Conservation (phyloP, 2,888 invertebrate genomes). For the Vanessa cardui region DNA sequence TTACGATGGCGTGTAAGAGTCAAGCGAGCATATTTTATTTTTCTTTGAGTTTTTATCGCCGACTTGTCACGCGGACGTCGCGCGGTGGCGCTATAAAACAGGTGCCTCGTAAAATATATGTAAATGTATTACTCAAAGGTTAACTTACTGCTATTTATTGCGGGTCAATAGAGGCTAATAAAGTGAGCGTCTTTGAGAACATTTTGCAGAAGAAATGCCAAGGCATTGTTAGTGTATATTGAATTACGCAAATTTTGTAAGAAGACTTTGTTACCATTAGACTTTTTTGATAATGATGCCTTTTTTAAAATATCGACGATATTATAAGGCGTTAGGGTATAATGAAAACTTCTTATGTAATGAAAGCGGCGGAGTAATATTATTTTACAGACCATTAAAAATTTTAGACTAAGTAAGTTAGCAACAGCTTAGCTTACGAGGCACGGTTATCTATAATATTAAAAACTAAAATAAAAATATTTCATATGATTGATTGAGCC, state of each 20-base stretch:
- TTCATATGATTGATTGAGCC: too few species aligned
- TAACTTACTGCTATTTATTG: slow-evolving; percentile 1
- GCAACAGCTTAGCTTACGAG: too few species aligned
- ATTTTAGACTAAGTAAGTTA: not conserved
- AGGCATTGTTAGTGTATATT: not conserved
- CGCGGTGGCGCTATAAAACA: slow-evolving; percentile 18
- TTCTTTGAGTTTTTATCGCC: slow-evolving; percentile 33
- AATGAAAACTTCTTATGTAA: not conserved
- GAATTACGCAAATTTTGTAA: slow-evolving; percentile 6
- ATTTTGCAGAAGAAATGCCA: slow-evolving; percentile 1
- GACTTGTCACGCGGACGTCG: slow-evolving; percentile 20
- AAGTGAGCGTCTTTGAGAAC: not conserved
- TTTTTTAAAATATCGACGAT: not conserved
- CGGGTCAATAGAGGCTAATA: slow-evolving; percentile 5
- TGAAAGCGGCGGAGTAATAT: slow-evolving; percentile 1
- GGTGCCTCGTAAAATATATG: slow-evolving; percentile 27
- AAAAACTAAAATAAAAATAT: too few species aligned
- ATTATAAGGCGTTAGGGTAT: not conserved
- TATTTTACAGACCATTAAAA: slow-evolving; percentile 11
- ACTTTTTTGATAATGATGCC: slow-evolving; percentile 8
- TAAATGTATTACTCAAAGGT: slow-evolving; percentile 19
- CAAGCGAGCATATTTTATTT: slow-evolving; percentile 35
- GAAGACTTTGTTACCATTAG: not conserved
- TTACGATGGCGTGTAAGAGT: slow-evolving; percentile 30
- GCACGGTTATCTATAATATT: too few species aligned